Base-by-base conservation (phyloP, 2,113 vertebrate species). In the Mastomys natalensis region DNA sequence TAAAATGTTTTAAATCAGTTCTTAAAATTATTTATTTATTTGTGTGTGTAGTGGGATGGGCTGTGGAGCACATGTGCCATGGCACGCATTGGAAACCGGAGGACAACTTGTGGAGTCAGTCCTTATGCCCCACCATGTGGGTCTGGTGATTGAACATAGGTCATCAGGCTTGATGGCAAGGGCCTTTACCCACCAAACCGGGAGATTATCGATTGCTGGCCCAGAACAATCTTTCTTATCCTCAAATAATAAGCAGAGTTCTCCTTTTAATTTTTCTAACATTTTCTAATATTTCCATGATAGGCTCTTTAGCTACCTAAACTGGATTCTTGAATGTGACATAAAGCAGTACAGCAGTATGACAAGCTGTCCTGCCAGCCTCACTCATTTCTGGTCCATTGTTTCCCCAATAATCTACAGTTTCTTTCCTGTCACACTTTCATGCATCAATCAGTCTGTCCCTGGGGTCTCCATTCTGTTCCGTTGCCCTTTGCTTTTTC, bases 401-500 rank as follows among this genome's bases (percentile, higher is more conserved):
- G 70, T 84, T 91, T 73, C n/a, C 74, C 95, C 68, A 72, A 3
- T 66, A 64, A 51, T 51, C 74, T 76, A 21, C 40, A 48, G 24
- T 74, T 5, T 12, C 45, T 91, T 62, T 58, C 93, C 53, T 90
- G 64, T 31, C 68, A 87, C 22, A 21, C 87, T 96, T 89, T 78
- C 62, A 48, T 66, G 8, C 66, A 84, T 40, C 48, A 91, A 26
- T 70, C 40, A 2, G 43, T 86, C 13, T 55, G 21, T 95, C 72
- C 70, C 40, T 55, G 90, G 60, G 5, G 26, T 51, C 55, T 96
- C 48, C 66, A 5, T 62, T 94, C 22, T 77, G 16, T 96, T 89
- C 89, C 10, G 6, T 62, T 93, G 60, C 76, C 21, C 37, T 94
- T 66, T 86, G 37, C 84, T 90, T 88, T 85, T 90, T 17, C 55